Evolutionary conservation across 2,888 invertebrate species (phyloP), one percentile per base, ranked within the genome.

Genomic region (Andrena fulva): DNA sequence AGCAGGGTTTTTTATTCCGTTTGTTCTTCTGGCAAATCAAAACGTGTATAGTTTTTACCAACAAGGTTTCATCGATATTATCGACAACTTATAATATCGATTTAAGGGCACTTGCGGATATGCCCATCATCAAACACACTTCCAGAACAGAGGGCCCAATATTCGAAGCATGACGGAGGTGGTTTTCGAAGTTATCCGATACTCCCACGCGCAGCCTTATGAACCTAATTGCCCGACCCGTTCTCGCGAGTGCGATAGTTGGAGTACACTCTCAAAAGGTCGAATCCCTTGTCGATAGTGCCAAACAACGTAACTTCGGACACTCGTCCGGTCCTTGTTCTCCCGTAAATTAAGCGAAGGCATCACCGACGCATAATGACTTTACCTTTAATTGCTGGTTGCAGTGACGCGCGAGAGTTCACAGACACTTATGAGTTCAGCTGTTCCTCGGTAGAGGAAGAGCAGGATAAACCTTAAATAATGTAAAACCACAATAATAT

Each of bases 181-280:
- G 88, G 85, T 89, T 90, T 88, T 86, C 83, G 73, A 85, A 90
- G 87, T 89, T 90, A 87, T 75, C 87, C 89, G 84, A 89, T 89
- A 87, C 82, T 79, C 69, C 52, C 70, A 64, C 80, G 63, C 77
- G 81, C 75, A 74, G 68, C 84, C 76, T 77, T 85, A 77, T 78
- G 83, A 80, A 75, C 84, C 88, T 87, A 88, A 87, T 87, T 87
- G 85, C 77, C 29, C 77, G 76, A 80, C 66, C 75, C 56, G 75
- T 62, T 75, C 62, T 63, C 56, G 48, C 63, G 54, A 73, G 75
- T 64, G 54, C 74, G 71, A 82, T 77, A 77, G 77, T 72, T 79
- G 70, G 71, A 59, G 76, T 70, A 68, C 69, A 62, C 73, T 81
- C 80, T 79, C 85, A 69, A 81, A 82, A 78, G 75, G 80, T 79